These are phyloP conservation scores for Sarcophaga subvicina DNA, from an alignment of 2,888 invertebrate genomes.

Conservation along the genomic window DNA sequence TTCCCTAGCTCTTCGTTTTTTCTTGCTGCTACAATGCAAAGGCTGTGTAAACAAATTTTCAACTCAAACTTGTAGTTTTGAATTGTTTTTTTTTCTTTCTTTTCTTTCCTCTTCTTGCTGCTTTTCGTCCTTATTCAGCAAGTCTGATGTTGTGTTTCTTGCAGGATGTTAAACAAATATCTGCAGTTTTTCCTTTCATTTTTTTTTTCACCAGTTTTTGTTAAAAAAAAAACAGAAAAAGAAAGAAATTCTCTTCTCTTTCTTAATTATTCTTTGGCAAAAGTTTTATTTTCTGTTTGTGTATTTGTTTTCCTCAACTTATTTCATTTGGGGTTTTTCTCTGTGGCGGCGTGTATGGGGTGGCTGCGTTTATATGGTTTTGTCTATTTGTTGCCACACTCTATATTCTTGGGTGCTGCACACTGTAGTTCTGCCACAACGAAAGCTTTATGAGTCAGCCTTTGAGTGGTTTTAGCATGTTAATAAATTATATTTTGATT, in stretches of 20 bases:
- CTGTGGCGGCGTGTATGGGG: neutral
- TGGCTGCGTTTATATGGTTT: neutral
- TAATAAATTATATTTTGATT: conserved; percentile 69
- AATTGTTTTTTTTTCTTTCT: neutral
- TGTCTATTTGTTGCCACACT: conserved; percentile 3
- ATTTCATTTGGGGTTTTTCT: conserved; percentile 27
- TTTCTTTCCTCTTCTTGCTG: neutral
- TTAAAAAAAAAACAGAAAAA: neutral
- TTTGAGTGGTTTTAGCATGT: conserved; percentile 49
- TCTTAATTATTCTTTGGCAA: conserved; percentile 57
- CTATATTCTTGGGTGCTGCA: neutral
- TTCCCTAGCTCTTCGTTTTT: too few species aligned
- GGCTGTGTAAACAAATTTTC: conserved; percentile 22
- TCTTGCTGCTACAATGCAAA: neutral
- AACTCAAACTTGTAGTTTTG: conserved; percentile 24
- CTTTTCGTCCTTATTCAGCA: neutral
- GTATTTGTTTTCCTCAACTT: conserved; percentile 36
- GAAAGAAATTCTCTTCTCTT: conserved; percentile 3
- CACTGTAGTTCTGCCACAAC: neutral
- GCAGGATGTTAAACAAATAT: conserved; percentile 42
- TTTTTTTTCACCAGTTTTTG: neutral
- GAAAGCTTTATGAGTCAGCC: neutral
- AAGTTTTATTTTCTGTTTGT: conserved; percentile 29
- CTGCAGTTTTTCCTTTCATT: conserved; percentile 37
- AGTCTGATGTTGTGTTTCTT: conserved; percentile 2